Conservation (phyloP, 2,888 invertebrate species). For the Platerodrilus igneus region DNA sequence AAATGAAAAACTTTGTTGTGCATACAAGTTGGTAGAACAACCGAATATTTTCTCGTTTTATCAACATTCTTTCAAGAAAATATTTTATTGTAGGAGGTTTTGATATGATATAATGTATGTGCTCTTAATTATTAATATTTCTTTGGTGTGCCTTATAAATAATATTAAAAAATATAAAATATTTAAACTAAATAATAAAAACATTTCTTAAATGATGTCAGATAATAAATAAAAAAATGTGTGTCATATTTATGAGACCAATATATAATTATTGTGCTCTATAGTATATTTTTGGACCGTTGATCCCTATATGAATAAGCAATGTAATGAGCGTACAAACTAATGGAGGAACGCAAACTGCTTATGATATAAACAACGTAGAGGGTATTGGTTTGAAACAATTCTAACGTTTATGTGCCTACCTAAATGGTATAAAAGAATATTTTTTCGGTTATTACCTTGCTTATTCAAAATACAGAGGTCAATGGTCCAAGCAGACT, state of each 20-base stretch:
- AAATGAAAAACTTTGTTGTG: conserved; percentile 4
- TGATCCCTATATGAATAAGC: no score
- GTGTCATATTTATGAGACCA: conserved; percentile 46
- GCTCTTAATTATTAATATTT: conserved; percentile 37
- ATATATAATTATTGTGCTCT: conserved; percentile 29
- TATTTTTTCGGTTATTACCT: no score
- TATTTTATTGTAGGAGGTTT: conserved; percentile 27
- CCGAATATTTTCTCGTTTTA: not conserved
- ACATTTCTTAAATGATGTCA: conserved; percentile 36
- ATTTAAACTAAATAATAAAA: conserved; percentile 39
- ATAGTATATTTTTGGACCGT: no score
- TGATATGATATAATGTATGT: conserved; percentile 38
- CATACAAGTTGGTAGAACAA: conserved; percentile 5
- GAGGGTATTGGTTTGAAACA: no score
- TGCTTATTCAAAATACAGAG: no score
- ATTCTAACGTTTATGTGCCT: no score
- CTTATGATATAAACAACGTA: no score
- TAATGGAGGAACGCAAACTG: no score
- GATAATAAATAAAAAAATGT: conserved; percentile 39
- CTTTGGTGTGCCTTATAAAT: conserved; percentile 48
- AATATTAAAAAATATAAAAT: conserved; percentile 39
- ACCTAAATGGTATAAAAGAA: no score
- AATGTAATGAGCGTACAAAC: no score
- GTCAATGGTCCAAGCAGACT: no score
- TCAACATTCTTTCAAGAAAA: conserved; percentile 7